Evolutionary conservation across 64 coral and sea anemone species (phyloP).

Genomic region (Cladopsammia gracilis): DNA sequence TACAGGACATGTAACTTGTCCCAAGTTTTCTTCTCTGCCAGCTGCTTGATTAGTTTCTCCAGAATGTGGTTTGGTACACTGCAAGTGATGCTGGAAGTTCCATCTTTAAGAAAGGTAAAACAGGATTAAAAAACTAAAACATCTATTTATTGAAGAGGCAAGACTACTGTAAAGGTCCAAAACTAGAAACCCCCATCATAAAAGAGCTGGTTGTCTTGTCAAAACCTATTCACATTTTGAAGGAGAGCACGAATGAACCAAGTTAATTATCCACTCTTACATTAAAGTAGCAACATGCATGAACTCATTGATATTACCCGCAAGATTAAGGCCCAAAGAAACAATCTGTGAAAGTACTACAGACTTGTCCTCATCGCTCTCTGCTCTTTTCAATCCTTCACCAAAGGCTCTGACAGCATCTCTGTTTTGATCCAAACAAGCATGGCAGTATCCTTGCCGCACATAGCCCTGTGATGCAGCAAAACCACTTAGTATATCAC

Average conservation of each 20-base stretch:
- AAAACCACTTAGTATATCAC: neutral
- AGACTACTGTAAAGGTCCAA: too few relatives aligned
- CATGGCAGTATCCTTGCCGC: constrained; percentile 74
- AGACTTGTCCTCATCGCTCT: constrained; percentile 53
- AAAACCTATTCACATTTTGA: too few relatives aligned
- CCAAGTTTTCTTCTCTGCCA: constrained; percentile 41
- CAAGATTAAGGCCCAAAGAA: neutral
- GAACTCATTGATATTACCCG: constrained; percentile 2
- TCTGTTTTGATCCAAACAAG: constrained; percentile 59
- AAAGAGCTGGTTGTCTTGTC: too few relatives aligned
- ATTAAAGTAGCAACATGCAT: neutral
- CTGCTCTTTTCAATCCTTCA: constrained; percentile 70
- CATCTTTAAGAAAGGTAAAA: constrained; percentile 18
- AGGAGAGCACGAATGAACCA: too few relatives aligned
- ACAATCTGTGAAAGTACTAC: constrained; percentile 62
- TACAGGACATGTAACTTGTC: constrained; percentile 71
- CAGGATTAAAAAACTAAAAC: neutral
- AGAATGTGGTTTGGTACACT: constrained; percentile 53
- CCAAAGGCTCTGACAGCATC: constrained; percentile 63
- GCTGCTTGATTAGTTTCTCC: constrained; percentile 62
- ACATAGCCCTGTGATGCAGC: constrained; percentile 47
- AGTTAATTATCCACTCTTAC: neutral
- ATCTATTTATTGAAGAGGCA: neutral
- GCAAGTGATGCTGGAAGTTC: constrained; percentile 56
- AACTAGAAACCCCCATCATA: too few relatives aligned